Percentiles rank a stretch among this genome's conserved stretches.
These are phyloP conservation scores for Prietella phreatophila DNA, from an alignment of 2,113 vertebrate genomes.

Conservation along the genomic window DNA sequence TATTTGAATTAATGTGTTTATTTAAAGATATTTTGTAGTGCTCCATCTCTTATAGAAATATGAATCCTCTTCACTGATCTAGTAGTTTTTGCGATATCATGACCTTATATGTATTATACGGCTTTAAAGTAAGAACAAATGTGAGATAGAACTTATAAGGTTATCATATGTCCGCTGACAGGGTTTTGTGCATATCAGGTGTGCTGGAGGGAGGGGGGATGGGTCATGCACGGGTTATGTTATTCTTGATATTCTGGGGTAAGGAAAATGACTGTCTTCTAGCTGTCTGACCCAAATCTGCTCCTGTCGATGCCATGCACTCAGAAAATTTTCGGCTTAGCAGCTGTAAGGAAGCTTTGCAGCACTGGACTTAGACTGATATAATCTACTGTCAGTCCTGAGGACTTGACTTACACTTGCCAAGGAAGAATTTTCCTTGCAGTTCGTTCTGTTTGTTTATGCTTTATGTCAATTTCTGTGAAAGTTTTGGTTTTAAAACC, in stretches of 20 bases:
- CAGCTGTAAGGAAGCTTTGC: not conserved
- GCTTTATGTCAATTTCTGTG: not conserved
- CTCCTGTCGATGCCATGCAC: not conserved
- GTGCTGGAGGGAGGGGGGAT: not conserved
- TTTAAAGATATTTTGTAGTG: not conserved
- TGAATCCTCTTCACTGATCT: not conserved
- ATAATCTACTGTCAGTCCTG: constrained; percentile 2
- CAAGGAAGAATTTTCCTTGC: not conserved
- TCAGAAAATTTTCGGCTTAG: not conserved
- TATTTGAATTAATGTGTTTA: not conserved
- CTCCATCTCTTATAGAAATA: not conserved
- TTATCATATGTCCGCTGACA: not conserved
- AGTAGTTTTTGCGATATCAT: not conserved
- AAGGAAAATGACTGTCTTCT: constrained; percentile 8
- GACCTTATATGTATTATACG: not conserved
- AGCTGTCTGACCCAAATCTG: constrained; percentile 30
- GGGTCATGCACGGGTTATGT: not conserved
- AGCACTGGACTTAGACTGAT: not conserved
- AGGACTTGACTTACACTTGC: not conserved
- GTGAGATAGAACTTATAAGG: not conserved
- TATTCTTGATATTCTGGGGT: constrained; percentile 1
- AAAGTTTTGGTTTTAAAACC: not conserved
- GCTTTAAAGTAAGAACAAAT: not conserved
- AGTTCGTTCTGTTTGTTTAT: not conserved
- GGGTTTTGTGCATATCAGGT: constrained; percentile 13